Evolutionary conservation across 2,888 invertebrate genomes (phyloP), one percentile per base, ranked within the genome.

Genomic region (Achlya flavicornis): DNA sequence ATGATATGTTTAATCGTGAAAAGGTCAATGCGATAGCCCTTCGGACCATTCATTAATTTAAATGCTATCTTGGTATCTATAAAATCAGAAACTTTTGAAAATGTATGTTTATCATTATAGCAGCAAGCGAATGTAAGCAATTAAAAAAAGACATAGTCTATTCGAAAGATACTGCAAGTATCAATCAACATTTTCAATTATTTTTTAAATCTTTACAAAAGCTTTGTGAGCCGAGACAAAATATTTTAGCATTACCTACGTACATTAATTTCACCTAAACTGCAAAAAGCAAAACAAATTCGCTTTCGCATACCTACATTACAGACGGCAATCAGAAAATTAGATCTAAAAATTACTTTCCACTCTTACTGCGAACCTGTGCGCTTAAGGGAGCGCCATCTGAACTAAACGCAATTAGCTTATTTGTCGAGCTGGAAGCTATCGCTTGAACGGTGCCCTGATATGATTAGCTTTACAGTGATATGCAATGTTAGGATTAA

Each of bases 401-500:
- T 53, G 53, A 19, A 19, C 19, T 53, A 53, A 53, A 53, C n/a
- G 19, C 53, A 53, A 53, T 53, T 53, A 53, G 53, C 19, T 53
- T 53, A 53, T 53, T 53, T 53, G 53, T 53, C 53, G 53, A 53
- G 16, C 11, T 53, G 53, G 53, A 53, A 53, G 53, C 53, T 53
- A 53, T 53, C 53, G 19, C 53, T 53, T 53, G 53, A 53, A 10
- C 8, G 16, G 19, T 10, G 10, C 19, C 10, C 1, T 53, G 53
- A 53, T 53, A 53, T 53, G 16, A 53, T 53, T 53, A 53, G 53
- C 53, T 53, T 2, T 53, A n/a, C 53, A 3, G 19, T 16, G 8
- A 53, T 19, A 19, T 19, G 19, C 19, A 19, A 10, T 7, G 19
- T 53, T 53, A n/a, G 19, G 11, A 48, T 48, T 7, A 46, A 6